Evolutionary conservation across 1,140 invertebrate species (phyloP).

Genomic region (Lepidostoma basale): DNA sequence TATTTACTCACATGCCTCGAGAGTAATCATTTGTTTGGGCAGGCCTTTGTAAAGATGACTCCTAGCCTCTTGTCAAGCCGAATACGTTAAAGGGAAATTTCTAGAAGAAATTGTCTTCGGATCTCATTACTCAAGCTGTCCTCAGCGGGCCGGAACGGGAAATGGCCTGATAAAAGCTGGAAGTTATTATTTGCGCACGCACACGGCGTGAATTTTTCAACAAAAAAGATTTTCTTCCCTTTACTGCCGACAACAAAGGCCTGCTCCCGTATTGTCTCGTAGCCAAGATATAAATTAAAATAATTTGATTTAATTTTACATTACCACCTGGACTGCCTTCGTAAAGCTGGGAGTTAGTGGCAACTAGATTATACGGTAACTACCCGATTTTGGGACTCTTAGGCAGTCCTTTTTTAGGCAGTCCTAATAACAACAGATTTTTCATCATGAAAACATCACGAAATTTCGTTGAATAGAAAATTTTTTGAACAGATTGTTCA

Average conservation of each 20-base stretch:
- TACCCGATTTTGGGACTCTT: too few species aligned
- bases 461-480: too few species aligned
- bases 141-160: not conserved
- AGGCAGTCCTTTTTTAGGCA: too few species aligned
- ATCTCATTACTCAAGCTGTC: slow-evolving; percentile 24
- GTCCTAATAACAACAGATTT: too few species aligned
- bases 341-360: too few species aligned
- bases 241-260: not conserved
- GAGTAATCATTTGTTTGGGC: not conserved
- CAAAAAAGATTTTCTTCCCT: not conserved
- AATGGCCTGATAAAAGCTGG: slow-evolving; percentile 32
- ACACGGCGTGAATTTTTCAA: slow-evolving; percentile 2
- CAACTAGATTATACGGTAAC: too few species aligned
- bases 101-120: slow-evolving; percentile 17
- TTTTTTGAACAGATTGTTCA: too few species aligned
- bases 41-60: not conserved
- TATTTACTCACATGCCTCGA: not conserved
- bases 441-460: too few species aligned
- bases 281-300: not conserved
- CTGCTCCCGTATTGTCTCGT: not conserved
- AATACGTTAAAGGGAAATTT: not conserved
- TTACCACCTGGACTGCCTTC: not conserved
- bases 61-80: not conserved
- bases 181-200: slow-evolving; percentile 34
- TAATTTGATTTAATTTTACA: slow-evolving; percentile 8